Evolutionary conservation across 2,888 invertebrate species (phyloP).

Genomic region (Trachelus troglodyta): DNA sequence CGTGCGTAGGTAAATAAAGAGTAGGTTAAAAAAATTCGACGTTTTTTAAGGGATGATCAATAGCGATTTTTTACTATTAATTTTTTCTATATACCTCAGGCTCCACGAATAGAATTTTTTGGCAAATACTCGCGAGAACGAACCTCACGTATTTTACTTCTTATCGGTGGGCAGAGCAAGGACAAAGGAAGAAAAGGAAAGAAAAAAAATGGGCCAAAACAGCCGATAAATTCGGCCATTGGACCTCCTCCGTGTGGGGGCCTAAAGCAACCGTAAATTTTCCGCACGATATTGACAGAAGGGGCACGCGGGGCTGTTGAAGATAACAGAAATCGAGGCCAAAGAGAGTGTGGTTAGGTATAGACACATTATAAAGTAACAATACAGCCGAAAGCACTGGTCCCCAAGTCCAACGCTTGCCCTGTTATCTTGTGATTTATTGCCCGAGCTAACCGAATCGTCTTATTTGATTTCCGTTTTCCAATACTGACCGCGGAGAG

Average conservation of each 20-base stretch:
- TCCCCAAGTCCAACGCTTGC: constrained; percentile 25
- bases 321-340: constrained; percentile 32
- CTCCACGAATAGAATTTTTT: too few species aligned
- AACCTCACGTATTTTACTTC: too few species aligned
- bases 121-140: too few species aligned
- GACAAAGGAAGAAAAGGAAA: too few species aligned
- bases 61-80: too few species aligned
- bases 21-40: too few species aligned
- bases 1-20: too few species aligned
- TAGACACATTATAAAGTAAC: constrained; percentile 33
- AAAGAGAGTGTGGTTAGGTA: too few species aligned
- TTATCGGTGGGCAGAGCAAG: too few species aligned
- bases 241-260: background rate
- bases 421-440: constrained; percentile 47
- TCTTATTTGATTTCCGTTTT: constrained; percentile 45
- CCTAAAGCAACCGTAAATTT: too few species aligned
- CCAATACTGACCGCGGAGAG: constrained; percentile 30
- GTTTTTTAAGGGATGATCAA: too few species aligned
- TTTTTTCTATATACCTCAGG: too few species aligned
- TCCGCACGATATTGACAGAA: constrained; percentile 19
- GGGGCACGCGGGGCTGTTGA: constrained; percentile 26
- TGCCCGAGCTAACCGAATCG: constrained; percentile 37
- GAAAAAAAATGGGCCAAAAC: constrained; percentile 13
- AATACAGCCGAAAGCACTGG: constrained; percentile 31
- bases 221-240: constrained; percentile 11